These are phyloP conservation scores for Anarsia innoxiella DNA, from an alignment of 2,888 invertebrate genomes.

Conservation along the genomic window DNA sequence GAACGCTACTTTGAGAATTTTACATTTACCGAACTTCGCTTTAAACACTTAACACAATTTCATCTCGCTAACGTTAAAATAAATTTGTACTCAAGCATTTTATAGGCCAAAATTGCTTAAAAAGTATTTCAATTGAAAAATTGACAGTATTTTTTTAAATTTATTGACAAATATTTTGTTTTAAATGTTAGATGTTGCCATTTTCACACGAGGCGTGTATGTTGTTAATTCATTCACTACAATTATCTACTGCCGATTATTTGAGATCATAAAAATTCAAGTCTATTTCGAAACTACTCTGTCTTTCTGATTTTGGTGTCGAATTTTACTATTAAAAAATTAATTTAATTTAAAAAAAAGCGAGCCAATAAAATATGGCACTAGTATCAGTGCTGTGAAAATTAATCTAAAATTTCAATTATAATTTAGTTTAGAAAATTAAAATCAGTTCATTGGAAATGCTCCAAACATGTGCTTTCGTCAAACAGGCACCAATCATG, in stretches of 20 bases:
- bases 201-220: no score
- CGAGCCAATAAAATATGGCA: constrained; percentile 73
- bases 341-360: constrained; percentile 44
- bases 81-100: constrained; percentile 55
- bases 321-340: constrained; percentile 66
- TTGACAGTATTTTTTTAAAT: no score
- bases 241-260: constrained; percentile 43
- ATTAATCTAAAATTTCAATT: constrained; percentile 55
- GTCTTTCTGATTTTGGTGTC: constrained; percentile 69
- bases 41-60: constrained; percentile 13
- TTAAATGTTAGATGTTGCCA: no score
- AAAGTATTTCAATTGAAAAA: no score
- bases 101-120: constrained; percentile 39
- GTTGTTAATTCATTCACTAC: constrained; percentile 5
- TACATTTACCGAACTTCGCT: constrained; percentile 19
- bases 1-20: constrained; percentile 26
- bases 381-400: constrained; percentile 66
- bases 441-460: constrained; percentile 72
- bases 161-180: no score
- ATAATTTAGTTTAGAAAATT: constrained; percentile 55
- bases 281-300: constrained; percentile 52
- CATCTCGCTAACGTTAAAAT: constrained; percentile 20
- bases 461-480: constrained; percentile 55
- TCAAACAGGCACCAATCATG: constrained; percentile 67
- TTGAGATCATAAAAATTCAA: constrained; percentile 67